phyloP scores from a whole-genome alignment of 2,113 vertebrate species.

The Centropristis striata region DNA sequence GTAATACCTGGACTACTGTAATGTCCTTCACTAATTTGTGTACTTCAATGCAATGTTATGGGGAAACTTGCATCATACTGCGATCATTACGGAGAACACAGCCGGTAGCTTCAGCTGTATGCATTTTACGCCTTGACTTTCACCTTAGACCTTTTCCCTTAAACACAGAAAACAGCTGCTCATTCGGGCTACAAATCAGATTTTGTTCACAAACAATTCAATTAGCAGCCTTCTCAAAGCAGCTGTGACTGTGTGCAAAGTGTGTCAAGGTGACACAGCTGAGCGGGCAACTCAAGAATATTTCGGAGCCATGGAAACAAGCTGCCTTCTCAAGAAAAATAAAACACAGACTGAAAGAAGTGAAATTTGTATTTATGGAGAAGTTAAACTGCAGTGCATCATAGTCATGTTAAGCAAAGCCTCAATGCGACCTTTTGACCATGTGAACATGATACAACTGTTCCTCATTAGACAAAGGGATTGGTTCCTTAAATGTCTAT shows the following conservation, averaged over 20 bases:
- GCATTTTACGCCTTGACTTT: conserved; percentile 56
- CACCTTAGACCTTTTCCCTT: conserved; percentile 55
- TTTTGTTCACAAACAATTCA: conserved; percentile 72
- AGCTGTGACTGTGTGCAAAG: conserved; percentile 63
- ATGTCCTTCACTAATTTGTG: not conserved
- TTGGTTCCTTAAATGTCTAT: conserved; percentile 38
- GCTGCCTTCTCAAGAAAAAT: conserved; percentile 31
- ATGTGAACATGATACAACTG: conserved; percentile 1
- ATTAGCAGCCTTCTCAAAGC: conserved; percentile 71
- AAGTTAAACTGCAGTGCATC: not conserved
- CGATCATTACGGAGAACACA: not conserved
- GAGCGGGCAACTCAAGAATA: conserved; percentile 48
- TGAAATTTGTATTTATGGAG: not conserved
- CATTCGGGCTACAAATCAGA: conserved; percentile 67
- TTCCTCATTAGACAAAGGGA: conserved; percentile 27
- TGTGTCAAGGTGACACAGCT: conserved; percentile 78
- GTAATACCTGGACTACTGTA: conserved; percentile 3
- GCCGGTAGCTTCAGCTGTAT: conserved; percentile 2
- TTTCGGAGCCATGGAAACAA: conserved; percentile 62
- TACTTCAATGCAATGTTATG: not conserved
- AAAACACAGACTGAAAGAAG: not conserved
- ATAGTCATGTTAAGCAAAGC: not conserved
- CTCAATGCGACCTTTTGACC: conserved; percentile 24
- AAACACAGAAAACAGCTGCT: conserved; percentile 67
- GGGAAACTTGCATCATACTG: not conserved